Base-by-base conservation (phyloP, 1,140 invertebrate genomes). In the Physella acuta region DNA sequence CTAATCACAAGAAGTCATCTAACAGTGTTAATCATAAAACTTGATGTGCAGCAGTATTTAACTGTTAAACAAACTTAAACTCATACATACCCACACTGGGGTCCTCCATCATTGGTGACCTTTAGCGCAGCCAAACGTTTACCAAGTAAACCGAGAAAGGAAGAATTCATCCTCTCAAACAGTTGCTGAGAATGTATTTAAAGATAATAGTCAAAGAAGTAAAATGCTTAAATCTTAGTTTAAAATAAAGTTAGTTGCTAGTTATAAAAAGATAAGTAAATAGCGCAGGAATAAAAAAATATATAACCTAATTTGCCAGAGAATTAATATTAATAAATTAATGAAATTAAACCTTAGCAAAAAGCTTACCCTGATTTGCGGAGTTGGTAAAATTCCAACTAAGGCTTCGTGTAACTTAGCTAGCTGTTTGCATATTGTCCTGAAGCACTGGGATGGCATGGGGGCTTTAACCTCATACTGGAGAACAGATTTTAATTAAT, bases 321-420 rank as follows among this genome's bases (percentile, higher is more conserved):
- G n/a, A n/a, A n/a, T n/a, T n/a, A n/a, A n/a, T n/a, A n/a, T n/a
- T n/a, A n/a, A n/a, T n/a, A n/a, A n/a, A n/a, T n/a, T n/a, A 20
- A 58, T 58, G 55, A 49, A 49, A n/a, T n/a, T 11, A 11, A 31
- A 14, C 14, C 20, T 39, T 63, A n/a, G 14, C 36, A 36, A 14
- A 4, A 26, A 5, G 76, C 81, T 70, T 75, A 86, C 84, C 76
- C 79, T 78, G 53, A 86, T 79, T 68, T 85, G 81, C 39, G 78
- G 65, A n/a, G 75, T 64, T 20, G 86, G 83, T 66, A 87, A 73
- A 39, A 87, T 78, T 52, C 85, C 85, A 28, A 82, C 75, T 61
- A 98, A 90, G 30, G 94, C 94, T 86, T 97, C 94, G 81, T 98
- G 93, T 62, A 98, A 87, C 86, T 96, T 97, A 3, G 91, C 90